Evolutionary conservation across 2,797 vertebrate species (phyloP).

Genomic region (Cirrhinus mrigala): DNA sequence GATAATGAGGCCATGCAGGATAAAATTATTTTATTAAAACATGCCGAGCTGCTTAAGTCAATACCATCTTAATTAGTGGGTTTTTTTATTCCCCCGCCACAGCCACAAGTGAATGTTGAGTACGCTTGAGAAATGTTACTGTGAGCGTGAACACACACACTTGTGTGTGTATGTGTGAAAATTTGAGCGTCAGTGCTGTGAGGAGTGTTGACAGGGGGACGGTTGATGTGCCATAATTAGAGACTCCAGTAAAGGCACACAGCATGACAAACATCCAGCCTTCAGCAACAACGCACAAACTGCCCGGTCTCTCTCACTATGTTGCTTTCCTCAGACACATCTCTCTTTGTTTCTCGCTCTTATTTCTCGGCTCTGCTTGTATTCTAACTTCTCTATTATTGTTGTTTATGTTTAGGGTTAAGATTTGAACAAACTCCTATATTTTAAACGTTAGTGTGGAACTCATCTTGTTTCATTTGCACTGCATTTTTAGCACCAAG

Average conservation of each 20-base stretch:
- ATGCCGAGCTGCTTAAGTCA: conserved; percentile 32
- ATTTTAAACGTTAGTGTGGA: neutral
- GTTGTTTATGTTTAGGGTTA: neutral
- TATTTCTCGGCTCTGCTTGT: neutral
- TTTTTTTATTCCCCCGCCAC: neutral
- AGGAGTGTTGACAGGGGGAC: conserved; percentile 71
- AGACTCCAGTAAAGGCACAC: conserved; percentile 63
- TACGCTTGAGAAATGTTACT: neutral
- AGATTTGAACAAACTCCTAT: neutral
- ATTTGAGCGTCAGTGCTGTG: conserved; percentile 64
- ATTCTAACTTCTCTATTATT: neutral
- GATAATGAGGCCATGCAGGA: neutral
- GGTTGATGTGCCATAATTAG: conserved; percentile 81
- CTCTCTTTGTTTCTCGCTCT: neutral
- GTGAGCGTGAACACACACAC: neutral
- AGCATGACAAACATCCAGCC: conserved; percentile 68
- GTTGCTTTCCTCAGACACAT: conserved; percentile 39
- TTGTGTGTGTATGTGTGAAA: conserved; percentile 21
- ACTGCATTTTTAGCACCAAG: neutral
- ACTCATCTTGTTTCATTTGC: neutral
- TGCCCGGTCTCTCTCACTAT: conserved; percentile 40
- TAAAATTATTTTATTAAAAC: conserved; percentile 34
- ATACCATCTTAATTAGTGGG: neutral
- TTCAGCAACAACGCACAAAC: conserved; percentile 57
- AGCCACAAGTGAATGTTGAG: conserved; percentile 24